Percentiles rank a stretch among this genome's conserved stretches.
phyloP scores from a whole-genome alignment of 2,888 invertebrate genomes.

The Tetramorium bicarinatum region DNA sequence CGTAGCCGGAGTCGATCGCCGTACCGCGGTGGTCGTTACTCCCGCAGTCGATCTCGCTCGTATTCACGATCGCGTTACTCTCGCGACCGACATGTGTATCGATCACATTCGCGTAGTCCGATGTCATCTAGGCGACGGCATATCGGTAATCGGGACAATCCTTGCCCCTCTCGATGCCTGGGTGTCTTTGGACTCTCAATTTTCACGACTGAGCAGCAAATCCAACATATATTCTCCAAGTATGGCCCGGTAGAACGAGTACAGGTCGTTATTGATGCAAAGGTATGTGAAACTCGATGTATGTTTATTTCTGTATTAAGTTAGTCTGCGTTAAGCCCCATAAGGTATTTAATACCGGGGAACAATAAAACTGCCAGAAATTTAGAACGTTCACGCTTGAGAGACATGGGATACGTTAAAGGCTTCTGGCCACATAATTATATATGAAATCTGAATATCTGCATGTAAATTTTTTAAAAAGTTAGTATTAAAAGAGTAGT shows the following conservation, averaged over 20 bases:
- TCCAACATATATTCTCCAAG: slow-evolving; percentile 96
- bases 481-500: too few species aligned
- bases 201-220: slow-evolving; percentile 96
- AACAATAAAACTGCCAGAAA: slow-evolving; percentile 79
- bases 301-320: background rate
- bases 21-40: slow-evolving; percentile 88
- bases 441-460: too few species aligned
- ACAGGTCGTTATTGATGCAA: slow-evolving; percentile 98
- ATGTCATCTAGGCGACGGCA: slow-evolving; percentile 94
- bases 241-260: slow-evolving; percentile 97
- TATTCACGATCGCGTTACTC: slow-evolving; percentile 87
- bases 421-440: slow-evolving; percentile 82
- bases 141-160: slow-evolving; percentile 94
- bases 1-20: slow-evolving; percentile 89
- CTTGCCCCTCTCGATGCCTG: slow-evolving; percentile 95
- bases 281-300: slow-evolving; percentile 88
- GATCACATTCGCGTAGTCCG: slow-evolving; percentile 92
- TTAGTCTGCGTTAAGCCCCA: background rate
- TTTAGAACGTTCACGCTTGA: slow-evolving; percentile 83
- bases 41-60: slow-evolving; percentile 90
- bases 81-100: slow-evolving; percentile 89
- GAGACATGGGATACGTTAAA: slow-evolving; percentile 81
- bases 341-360: slow-evolving; percentile 60
- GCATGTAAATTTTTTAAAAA: background rate
- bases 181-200: slow-evolving; percentile 98